phyloP scores from a whole-genome alignment of 2,113 vertebrate genomes.

The Paradoxurus hermaphroditus region DNA sequence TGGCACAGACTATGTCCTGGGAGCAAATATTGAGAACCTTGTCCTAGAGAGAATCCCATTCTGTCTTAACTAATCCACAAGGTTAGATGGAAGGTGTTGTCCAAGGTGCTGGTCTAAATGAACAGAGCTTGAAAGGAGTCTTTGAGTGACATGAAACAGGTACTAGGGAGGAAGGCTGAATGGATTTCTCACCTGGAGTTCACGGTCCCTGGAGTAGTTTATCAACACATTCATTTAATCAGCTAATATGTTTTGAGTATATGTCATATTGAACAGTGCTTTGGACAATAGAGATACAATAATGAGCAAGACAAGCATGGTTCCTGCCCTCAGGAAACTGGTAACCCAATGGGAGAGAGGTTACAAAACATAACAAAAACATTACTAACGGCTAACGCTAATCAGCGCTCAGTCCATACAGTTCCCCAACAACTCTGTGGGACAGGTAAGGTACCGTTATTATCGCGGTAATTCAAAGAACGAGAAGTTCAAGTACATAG shows the following conservation, averaged over 20 bases:
- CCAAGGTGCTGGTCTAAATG: background rate
- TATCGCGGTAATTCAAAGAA: background rate
- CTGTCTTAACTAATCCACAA: background rate
- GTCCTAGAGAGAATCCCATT: background rate
- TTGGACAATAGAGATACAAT: background rate
- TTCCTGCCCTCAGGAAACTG: background rate
- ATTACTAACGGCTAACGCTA: background rate
- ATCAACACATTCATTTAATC: background rate
- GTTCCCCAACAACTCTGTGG: background rate
- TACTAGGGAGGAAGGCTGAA: background rate
- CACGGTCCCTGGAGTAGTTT: background rate
- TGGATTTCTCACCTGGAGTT: constrained; percentile 21
- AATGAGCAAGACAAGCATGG: background rate
- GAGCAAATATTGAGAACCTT: background rate
- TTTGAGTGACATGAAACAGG: background rate
- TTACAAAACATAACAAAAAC: background rate
- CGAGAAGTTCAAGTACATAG: background rate
- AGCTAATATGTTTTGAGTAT: background rate
- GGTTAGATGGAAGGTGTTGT: background rate
- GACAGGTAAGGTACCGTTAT: background rate
- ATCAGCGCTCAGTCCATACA: background rate
- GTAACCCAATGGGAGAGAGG: background rate
- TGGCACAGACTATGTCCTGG: background rate
- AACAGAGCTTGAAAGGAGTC: background rate
- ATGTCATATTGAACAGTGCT: background rate